Evolutionary conservation across 2,888 invertebrate species (phyloP).

Genomic region (Drosophila austrosaltans): DNA sequence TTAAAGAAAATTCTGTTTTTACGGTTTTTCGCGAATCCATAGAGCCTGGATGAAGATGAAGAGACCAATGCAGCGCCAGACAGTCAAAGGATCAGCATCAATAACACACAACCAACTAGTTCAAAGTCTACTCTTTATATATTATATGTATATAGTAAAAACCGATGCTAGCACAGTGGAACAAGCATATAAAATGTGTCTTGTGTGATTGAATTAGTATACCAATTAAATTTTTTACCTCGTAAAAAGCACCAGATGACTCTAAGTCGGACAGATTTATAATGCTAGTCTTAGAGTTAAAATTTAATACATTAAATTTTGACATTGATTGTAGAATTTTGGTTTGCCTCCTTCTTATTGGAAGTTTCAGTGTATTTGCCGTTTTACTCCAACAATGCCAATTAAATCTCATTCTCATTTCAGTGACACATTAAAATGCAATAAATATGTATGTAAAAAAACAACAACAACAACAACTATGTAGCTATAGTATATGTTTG

Average conservation of each 20-base stretch:
- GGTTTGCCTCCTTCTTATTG: neutral
- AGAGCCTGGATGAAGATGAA: slow-evolving; percentile 13
- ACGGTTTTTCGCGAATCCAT: slow-evolving; percentile 50
- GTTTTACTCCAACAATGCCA: slow-evolving; percentile 65
- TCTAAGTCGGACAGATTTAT: too few species aligned
- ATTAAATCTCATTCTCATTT: slow-evolving; percentile 76
- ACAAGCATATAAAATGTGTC: slow-evolving; percentile 5
- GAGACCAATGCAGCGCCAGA: slow-evolving; percentile 75
- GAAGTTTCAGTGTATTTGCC: slow-evolving; percentile 45
- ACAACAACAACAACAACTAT: neutral
- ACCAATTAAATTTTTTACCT: too few species aligned
- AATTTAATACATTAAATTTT: too few species aligned
- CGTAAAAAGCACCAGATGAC: too few species aligned
- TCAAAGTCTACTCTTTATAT: slow-evolving; percentile 61
- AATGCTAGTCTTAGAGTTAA: too few species aligned
- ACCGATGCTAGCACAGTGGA: slow-evolving; percentile 32
- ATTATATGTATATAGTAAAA: slow-evolving; percentile 13
- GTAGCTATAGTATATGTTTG: slow-evolving; percentile 1
- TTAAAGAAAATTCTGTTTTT: slow-evolving; percentile 63
- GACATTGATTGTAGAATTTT: too few species aligned
- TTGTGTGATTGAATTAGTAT: too few species aligned
- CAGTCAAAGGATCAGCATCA: slow-evolving; percentile 14
- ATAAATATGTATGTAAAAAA: slow-evolving; percentile 55
- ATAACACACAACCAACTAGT: slow-evolving; percentile 49
- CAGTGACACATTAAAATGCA: slow-evolving; percentile 79